These are phyloP conservation scores for Puma concolor DNA, from an alignment of 2,113 vertebrate genomes.

Conservation along the genomic window DNA sequence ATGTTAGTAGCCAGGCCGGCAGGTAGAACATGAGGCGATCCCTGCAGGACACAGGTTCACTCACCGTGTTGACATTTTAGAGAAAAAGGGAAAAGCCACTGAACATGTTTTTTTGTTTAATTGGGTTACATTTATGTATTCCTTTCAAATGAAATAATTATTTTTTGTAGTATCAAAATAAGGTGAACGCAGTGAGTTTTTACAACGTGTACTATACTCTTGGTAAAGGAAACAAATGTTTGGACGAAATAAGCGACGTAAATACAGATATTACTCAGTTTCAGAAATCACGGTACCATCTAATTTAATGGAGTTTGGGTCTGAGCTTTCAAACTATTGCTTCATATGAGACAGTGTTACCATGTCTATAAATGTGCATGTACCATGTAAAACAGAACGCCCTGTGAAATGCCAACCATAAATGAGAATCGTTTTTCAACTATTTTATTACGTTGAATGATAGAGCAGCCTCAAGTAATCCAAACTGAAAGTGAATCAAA, in stretches of 20 bases:
- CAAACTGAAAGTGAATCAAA: constrained; percentile 18
- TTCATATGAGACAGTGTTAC: background rate
- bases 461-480: background rate
- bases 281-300: background rate
- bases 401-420: background rate
- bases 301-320: background rate
- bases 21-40: background rate
- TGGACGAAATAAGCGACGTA: background rate
- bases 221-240: background rate
- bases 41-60: background rate
- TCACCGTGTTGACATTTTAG: background rate
- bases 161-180: background rate
- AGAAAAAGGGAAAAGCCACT: background rate
- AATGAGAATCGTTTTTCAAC: background rate
- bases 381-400: background rate
- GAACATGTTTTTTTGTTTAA: background rate
- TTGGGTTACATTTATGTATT: background rate
- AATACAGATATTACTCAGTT: background rate
- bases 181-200: background rate
- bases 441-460: background rate
- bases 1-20: background rate
- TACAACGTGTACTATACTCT: background rate
- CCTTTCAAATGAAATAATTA: constrained; percentile 15
- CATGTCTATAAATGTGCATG: background rate
- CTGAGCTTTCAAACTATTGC: background rate